Base-by-base conservation (phyloP, 2,888 invertebrate genomes). In the Stenoptilia bipunctidactyla region DNA sequence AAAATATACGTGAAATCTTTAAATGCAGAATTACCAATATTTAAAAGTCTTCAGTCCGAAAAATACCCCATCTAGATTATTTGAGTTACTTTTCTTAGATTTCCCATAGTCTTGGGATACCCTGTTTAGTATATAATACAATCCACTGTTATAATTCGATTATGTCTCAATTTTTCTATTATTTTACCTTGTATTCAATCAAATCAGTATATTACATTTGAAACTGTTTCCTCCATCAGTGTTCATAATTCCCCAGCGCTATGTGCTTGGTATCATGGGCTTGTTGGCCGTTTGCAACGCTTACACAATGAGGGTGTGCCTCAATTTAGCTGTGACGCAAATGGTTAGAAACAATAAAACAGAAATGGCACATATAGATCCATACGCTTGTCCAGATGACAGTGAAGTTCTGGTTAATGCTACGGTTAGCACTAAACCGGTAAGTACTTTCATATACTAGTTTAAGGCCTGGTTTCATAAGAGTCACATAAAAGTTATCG, bases 181-280 rank as follows among this genome's bases (percentile, higher is more conserved):
- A 5, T 20, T 3, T 8, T 3, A 20, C 8, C 20, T 3, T 8
- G 4, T 5, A 3, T 20, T 3, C 20, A 20, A 3, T 20, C 4
- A 5, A 3, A 20, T 20, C 20, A 8, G 8, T 20, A 20, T 30
- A 30, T 30, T 3, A 30, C 30, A 4, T n/a, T 9, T n/a, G n/a
- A n/a, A 20, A 3, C 20, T 20, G 8, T 20, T 20, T 20, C 8
- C 20, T 20, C 20, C 20, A 20, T 8, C 74, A 88, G 89, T 82
- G 62, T 87, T 87, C 66, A 44, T 87, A 58, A 86, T 90, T 53
- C 89, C 89, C 37, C 91, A 91, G 75, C 86, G 91, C 55, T 89
- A 90, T 63, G 86, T 91, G 54, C 70, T 91, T 53, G 87, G 89
- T 52, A 85, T 91, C 46, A 91, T 92, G 91, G 90, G 91, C n/a